These are phyloP conservation scores for Chelon auratus DNA, from an alignment of 2,797 vertebrate species.

Conservation along the genomic window DNA sequence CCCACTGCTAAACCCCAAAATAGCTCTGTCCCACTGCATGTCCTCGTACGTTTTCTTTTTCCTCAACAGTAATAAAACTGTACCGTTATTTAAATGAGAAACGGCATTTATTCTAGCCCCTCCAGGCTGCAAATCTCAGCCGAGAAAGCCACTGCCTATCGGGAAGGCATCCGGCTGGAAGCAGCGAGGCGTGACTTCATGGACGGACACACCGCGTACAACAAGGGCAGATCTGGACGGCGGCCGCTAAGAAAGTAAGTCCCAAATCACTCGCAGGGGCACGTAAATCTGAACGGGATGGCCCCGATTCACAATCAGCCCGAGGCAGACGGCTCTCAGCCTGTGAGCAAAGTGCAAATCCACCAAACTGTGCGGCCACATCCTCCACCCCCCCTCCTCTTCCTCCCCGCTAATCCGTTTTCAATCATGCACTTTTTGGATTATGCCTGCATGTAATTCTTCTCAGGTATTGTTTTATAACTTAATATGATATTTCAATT, in stretches of 20 bases:
- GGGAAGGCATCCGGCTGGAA: constrained; percentile 56
- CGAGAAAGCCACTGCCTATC: constrained; percentile 38
- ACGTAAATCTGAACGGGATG: constrained; percentile 73
- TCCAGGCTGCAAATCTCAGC: constrained; percentile 42
- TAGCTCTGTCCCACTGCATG: constrained; percentile 25
- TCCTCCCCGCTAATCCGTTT: constrained; percentile 78
- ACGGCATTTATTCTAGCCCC: constrained; percentile 43
- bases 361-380: constrained; percentile 57
- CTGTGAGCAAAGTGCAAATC: constrained; percentile 75
- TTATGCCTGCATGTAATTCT: constrained; percentile 82
- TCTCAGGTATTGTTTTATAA: constrained; percentile 83
- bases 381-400: constrained; percentile 7
- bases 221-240: constrained; percentile 58
- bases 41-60: constrained; percentile 9
- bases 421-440: constrained; percentile 86
- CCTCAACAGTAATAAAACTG: constrained; percentile 45
- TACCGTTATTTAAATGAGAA: constrained; percentile 62
- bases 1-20: constrained; percentile 42
- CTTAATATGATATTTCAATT: constrained; percentile 84
- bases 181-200: constrained; percentile 59
- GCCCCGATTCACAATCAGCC: constrained; percentile 74
- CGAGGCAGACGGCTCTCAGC: constrained; percentile 63
- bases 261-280: constrained; percentile 70
- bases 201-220: constrained; percentile 48
- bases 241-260: constrained; percentile 74